Conservation (phyloP, 2,888 invertebrate genomes). For the Acanthococcus lagerstroemiae region DNA sequence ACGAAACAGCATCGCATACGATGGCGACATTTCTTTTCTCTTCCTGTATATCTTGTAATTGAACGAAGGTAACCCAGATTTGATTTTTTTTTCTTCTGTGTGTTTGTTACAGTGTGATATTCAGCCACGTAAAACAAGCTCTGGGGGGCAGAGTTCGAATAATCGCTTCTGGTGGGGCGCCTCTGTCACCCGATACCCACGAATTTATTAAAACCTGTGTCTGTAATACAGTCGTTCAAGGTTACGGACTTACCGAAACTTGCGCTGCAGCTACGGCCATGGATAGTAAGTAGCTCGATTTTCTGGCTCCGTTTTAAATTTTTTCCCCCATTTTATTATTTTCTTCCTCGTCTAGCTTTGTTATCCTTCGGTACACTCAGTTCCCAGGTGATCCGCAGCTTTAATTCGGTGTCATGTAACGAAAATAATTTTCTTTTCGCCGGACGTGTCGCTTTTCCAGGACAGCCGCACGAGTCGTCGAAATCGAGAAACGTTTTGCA, state of each 20-base stretch:
- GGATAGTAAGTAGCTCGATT: slow-evolving; percentile 63
- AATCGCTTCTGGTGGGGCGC: slow-evolving; percentile 90
- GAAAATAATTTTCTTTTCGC: too few relatives aligned
- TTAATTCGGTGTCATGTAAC: too few relatives aligned
- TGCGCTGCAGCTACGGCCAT: slow-evolving; percentile 84
- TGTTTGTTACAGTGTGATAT: slow-evolving; percentile 47
- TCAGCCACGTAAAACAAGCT: slow-evolving; percentile 46
- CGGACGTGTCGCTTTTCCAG: too few relatives aligned
- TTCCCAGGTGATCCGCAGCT: too few relatives aligned
- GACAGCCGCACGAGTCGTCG: background rate
- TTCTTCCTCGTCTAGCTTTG: too few relatives aligned
- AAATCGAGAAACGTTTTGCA: background rate
- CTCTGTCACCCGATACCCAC: slow-evolving; percentile 89
- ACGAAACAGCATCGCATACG: too few relatives aligned
- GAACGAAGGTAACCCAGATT: too few relatives aligned
- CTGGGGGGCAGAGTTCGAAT: slow-evolving; percentile 81
- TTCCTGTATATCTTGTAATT: too few relatives aligned
- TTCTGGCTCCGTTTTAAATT: too few relatives aligned
- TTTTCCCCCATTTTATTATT: too few relatives aligned
- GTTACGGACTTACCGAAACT: slow-evolving; percentile 96
- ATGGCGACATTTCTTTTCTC: too few relatives aligned
- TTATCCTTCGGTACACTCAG: too few relatives aligned
- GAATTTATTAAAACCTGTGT: slow-evolving; percentile 84
- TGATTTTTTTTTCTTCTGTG: background rate
- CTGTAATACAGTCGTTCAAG: slow-evolving; percentile 81